Base-by-base conservation (phyloP, 2,113 vertebrate genomes). In the Daphoenositta chrysoptera region DNA sequence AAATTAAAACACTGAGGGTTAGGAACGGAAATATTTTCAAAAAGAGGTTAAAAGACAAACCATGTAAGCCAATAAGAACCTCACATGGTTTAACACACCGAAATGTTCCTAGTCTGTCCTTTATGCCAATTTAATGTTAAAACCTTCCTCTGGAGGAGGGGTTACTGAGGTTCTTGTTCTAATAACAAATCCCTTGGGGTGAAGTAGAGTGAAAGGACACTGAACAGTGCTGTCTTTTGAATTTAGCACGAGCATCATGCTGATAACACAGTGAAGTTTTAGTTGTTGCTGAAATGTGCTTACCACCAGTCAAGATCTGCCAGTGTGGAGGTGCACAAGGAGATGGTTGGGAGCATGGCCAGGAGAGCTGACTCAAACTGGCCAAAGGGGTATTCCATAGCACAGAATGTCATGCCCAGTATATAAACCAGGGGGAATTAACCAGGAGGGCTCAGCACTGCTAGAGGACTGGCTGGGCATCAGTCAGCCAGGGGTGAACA, bases 1-100 rank as follows among this genome's bases (percentile, higher is more conserved):
- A 47, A 79, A 83, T 14, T 48, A 65, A 20, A 86, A 63, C 53
- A 85, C 1, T 84, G 20, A 88, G 21, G 12, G 14, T 23, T 16
- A 50, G 28, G 20, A 86, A 66, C 11, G 40, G 26, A 76, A 76
- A 48, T 39, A 37, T n/a, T 76, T 68, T 42, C 24, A 79, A 76
- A 69, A 80, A 0, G 0, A 76, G 5, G 16, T 87, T 71, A 45
- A 58, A 91, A 57, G 4, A 27, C 4, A 80, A 64, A 15, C 17
- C 73, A 53, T 9, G 12, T 64, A 81, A 69, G n/a, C 6, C 15
- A 37, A 27, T 3, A 86, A 48, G 47, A 83, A 45, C 9, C 6
- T 58, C 15, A 50, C 0, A 1, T 63, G 4, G 8, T 53, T 89
- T 71, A 75, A 53, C 2, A 40, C 0, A 9, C 5, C 50, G 68